Evolutionary conservation across 1,140 invertebrate genomes (phyloP).

Genomic region (Leptinotarsa texana): DNA sequence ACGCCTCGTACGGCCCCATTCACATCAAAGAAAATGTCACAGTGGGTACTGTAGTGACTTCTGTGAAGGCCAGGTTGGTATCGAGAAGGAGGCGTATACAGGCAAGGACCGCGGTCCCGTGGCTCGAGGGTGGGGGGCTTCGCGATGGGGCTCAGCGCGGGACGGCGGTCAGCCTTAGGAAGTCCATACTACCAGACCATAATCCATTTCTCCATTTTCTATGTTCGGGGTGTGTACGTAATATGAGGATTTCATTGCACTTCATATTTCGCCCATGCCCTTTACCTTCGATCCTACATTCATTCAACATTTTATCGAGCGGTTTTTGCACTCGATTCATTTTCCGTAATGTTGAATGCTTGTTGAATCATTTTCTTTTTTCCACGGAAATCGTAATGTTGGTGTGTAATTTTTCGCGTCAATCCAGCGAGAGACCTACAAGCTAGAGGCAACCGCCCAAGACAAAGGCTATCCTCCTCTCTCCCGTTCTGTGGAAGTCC

Average conservation of each 20-base stretch:
- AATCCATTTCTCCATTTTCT: conserved; percentile 11
- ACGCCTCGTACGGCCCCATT: conserved; percentile 90
- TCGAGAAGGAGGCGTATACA: conserved; percentile 52
- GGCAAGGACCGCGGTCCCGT: conserved; percentile 31
- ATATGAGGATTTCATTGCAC: not conserved
- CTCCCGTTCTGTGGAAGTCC: conserved; percentile 92
- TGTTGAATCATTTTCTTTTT: not conserved
- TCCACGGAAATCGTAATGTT: conserved; percentile 23
- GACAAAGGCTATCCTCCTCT: conserved; percentile 93
- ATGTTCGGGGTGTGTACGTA: not conserved
- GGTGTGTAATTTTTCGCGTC: conserved; percentile 27
- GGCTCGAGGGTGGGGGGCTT: conserved; percentile 31
- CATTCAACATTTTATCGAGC: not conserved
- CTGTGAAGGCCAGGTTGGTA: conserved; percentile 97
- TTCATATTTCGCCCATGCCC: not conserved
- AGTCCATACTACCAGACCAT: conserved; percentile 32
- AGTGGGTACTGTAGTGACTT: conserved; percentile 94
- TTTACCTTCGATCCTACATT: not conserved
- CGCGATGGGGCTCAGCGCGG: conserved; percentile 27
- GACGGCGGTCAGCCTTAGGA: conserved; percentile 31
- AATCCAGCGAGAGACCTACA: conserved; percentile 92
- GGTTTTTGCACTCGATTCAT: not conserved
- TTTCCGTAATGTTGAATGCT: not conserved
- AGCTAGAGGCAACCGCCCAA: conserved; percentile 94
- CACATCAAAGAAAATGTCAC: conserved; percentile 97